A percentile compares a stretch with the other conserved stretches of the same genome.
Conservation (phyloP, 2,888 invertebrate species). For the Sinohyriopsis cumingii region DNA sequence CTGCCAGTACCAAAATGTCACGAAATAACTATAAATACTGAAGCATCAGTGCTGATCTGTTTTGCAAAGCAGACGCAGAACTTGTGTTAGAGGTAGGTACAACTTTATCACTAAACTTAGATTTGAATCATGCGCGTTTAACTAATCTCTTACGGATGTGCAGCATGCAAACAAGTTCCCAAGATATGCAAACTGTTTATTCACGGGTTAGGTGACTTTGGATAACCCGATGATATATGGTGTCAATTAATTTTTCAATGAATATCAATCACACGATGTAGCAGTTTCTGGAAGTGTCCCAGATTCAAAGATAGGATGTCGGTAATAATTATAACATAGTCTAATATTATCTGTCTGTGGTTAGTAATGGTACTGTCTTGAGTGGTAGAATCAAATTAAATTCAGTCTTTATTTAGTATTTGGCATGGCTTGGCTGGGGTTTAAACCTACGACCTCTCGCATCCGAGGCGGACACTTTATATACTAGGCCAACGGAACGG, state of each 20-base stretch:
- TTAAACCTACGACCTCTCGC: too few relatives aligned
- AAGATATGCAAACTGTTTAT: constrained; percentile 12
- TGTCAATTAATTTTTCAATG: constrained; percentile 22
- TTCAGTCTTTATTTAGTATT: too few relatives aligned
- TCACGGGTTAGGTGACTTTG: constrained; percentile 21
- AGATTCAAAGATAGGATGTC: constrained; percentile 15
- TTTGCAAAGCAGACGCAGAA: constrained; percentile 18
- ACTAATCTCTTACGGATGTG: not conserved
- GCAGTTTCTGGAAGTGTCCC: constrained; percentile 26
- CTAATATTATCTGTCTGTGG: constrained; percentile 8
- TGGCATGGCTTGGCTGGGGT: too few relatives aligned
- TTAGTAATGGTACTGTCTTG: too few relatives aligned
- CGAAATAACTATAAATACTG: constrained; percentile 8
- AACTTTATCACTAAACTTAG: not conserved
- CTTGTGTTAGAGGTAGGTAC: constrained; percentile 7
- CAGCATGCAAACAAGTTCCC: constrained; percentile 7
- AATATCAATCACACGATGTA: constrained; percentile 36
- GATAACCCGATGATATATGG: constrained; percentile 24
- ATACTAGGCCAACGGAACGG: too few relatives aligned
- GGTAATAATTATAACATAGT: constrained; percentile 17
- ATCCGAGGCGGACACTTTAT: too few relatives aligned
- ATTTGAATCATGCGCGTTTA: too few relatives aligned
- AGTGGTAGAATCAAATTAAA: too few relatives aligned
- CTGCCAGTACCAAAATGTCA: not conserved
- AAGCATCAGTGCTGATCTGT: constrained; percentile 11